Evolutionary conservation across 2,797 vertebrate species (phyloP).

Genomic region (Tamandua tetradactyla): DNA sequence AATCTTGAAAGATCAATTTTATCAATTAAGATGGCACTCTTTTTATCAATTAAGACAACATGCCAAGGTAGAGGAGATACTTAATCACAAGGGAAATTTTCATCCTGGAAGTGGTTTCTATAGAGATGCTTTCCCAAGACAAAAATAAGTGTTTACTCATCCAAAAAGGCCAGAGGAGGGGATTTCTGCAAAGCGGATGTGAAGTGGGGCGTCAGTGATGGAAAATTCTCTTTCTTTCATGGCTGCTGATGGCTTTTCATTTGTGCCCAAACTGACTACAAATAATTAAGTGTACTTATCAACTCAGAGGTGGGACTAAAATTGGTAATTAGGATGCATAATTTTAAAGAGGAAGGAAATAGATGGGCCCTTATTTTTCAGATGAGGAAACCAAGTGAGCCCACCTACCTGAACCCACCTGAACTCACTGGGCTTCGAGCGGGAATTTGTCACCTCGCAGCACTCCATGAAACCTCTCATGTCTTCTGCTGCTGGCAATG

Average conservation of each 20-base stretch:
- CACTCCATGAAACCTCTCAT: fast-evolving
- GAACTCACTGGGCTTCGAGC: background rate
- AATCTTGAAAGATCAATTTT: background rate
- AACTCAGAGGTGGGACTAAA: background rate
- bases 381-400: background rate
- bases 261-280: background rate
- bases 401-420: background rate
- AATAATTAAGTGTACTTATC: slow-evolving; percentile 30
- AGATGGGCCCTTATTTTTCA: background rate
- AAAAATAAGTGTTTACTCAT: background rate
- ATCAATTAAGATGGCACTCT: background rate
- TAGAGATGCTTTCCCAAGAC: background rate
- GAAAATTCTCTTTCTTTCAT: background rate
- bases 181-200: background rate
- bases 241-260: background rate
- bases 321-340: background rate
- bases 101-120: slow-evolving; percentile 37
- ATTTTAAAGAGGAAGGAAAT: background rate
- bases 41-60: slow-evolving; percentile 21
- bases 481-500: background rate
- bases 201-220: background rate
- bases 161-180: background rate
- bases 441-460: fast-evolving
- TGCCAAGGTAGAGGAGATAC: background rate
- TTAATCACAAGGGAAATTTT: background rate